A percentile compares a stretch with the other conserved stretches of the same genome.
Evolutionary conservation across 2,113 vertebrate species (phyloP).

Genomic region (Rhinoderma darwinii): DNA sequence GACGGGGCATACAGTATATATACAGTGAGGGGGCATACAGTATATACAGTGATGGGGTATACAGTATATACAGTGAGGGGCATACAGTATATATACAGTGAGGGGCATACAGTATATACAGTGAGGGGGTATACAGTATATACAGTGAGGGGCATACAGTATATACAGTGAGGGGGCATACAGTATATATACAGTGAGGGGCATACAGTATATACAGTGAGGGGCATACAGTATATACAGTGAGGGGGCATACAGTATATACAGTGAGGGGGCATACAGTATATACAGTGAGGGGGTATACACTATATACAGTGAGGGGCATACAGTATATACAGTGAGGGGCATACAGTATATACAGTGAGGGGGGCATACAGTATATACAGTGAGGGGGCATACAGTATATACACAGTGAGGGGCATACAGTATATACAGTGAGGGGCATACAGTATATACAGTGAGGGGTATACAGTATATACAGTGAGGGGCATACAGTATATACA

Average conservation of each 20-base stretch:
- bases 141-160: too few relatives aligned
- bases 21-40: too few relatives aligned
- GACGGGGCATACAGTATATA: too few relatives aligned
- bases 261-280: not conserved
- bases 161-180: too few relatives aligned
- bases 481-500: not conserved
- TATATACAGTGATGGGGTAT: too few relatives aligned
- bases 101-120: too few relatives aligned
- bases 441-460: not conserved
- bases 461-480: not conserved
- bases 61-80: too few relatives aligned
- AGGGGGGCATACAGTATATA: not conserved
- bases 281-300: not conserved
- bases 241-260: not conserved
- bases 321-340: not conserved
- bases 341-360: not conserved
- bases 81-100: too few relatives aligned
- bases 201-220: not conserved
- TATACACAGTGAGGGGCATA: not conserved
- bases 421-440: not conserved
- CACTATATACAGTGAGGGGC: not conserved
- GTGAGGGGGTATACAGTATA: too few relatives aligned
- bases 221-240: not conserved
- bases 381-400: not conserved
- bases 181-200: too few relatives aligned